These are phyloP conservation scores for Bombus terrestris DNA, from an alignment of 1,140 invertebrate genomes.

Conservation along the genomic window DNA sequence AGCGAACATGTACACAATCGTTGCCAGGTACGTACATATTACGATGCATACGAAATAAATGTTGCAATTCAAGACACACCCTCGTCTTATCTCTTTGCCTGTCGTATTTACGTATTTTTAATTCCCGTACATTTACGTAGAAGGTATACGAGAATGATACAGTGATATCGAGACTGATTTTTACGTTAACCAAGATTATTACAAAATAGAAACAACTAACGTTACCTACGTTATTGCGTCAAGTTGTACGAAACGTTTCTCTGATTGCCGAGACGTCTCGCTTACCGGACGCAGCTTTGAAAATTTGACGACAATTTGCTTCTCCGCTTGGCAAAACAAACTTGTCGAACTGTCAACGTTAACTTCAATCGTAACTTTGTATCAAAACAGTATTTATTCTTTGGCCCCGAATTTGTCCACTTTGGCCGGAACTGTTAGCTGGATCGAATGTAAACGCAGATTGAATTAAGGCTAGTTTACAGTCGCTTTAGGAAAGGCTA, in stretches of 20 bases:
- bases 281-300: too few species aligned
- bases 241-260: neutral
- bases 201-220: neutral
- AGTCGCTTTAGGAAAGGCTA: slow-evolving; percentile 17
- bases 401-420: slow-evolving; percentile 5
- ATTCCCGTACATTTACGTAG: too few species aligned
- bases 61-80: slow-evolving; percentile 64
- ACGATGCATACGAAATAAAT: slow-evolving; percentile 65
- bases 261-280: neutral
- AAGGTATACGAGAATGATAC: too few species aligned
- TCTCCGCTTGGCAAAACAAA: neutral
- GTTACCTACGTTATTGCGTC: neutral
- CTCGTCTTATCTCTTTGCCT: neutral
- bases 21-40: slow-evolving; percentile 27
- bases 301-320: neutral
- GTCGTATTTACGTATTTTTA: neutral
- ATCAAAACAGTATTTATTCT: slow-evolving; percentile 28
- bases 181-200: neutral
- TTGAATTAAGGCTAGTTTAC: slow-evolving; percentile 36
- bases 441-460: slow-evolving; percentile 17
- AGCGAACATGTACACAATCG: slow-evolving; percentile 38
- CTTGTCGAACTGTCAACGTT: neutral
- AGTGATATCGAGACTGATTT: too few species aligned
- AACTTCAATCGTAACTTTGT: slow-evolving; percentile 18
- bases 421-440: neutral